Percentiles rank a stretch among this genome's conserved stretches.
Evolutionary conservation across 2,797 vertebrate species (phyloP).

Genomic region (Manis pentadactyla): DNA sequence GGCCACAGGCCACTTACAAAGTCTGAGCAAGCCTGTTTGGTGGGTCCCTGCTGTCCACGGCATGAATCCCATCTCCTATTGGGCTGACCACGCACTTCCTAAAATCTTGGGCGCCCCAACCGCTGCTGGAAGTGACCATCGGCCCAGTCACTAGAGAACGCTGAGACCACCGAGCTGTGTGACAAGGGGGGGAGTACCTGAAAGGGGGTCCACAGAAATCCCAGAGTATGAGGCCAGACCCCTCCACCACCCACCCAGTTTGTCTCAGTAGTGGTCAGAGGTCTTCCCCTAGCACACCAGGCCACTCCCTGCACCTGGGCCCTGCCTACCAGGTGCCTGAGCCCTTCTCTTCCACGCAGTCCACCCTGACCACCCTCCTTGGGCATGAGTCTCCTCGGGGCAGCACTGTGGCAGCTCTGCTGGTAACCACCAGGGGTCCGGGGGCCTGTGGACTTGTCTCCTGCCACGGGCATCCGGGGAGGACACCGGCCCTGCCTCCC

Average conservation of each 20-base stretch:
- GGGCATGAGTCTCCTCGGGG: accelerated
- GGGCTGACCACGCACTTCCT: too few relatives aligned
- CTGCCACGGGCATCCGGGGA: neutral
- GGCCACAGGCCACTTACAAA: accelerated
- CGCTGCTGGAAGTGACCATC: accelerated
- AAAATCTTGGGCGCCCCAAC: accelerated
- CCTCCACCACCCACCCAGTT: accelerated
- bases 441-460: too few relatives aligned
- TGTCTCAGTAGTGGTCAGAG: accelerated
- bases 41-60: accelerated
- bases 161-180: neutral
- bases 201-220: neutral
- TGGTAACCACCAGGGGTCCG: accelerated
- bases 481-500: neutral
- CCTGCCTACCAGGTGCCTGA: accelerated
- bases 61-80: accelerated
- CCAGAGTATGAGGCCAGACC: accelerated
- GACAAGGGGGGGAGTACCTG: neutral
- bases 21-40: accelerated
- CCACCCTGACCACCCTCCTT: accelerated
- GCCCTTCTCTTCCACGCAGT: too few relatives aligned
- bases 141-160: accelerated
- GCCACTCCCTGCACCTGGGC: neutral
- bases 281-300: accelerated
- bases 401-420: accelerated